These are phyloP conservation scores for Heliconius nattereri DNA, from an alignment of 1,140 invertebrate genomes.

Conservation along the genomic window DNA sequence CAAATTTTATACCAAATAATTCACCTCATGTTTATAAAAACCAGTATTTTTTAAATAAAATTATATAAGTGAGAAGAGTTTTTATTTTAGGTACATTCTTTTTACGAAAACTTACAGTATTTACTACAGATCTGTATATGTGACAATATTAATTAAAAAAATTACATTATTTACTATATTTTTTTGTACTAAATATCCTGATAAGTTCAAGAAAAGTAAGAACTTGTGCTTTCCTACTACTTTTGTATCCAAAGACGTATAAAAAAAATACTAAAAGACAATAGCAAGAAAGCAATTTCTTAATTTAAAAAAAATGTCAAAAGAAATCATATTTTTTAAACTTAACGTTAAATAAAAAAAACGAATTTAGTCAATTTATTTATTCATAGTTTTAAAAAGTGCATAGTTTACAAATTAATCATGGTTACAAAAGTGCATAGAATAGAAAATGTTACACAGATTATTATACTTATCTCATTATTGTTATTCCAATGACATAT, in stretches of 20 bases:
- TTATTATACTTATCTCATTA: background rate
- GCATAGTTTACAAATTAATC: conserved; percentile 1
- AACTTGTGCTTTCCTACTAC: too few relatives aligned
- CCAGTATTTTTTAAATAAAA: conserved; percentile 44
- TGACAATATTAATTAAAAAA: background rate
- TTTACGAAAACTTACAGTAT: background rate
- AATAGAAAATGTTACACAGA: background rate
- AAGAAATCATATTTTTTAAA: too few relatives aligned
- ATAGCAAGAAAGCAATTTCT: too few relatives aligned
- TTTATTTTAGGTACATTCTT: conserved; percentile 6
- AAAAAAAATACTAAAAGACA: too few relatives aligned
- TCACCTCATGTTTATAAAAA: conserved; percentile 34
- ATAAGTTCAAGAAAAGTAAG: too few relatives aligned
- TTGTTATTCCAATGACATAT: background rate
- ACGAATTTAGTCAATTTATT: background rate
- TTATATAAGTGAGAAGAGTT: conserved; percentile 30
- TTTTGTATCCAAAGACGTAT: too few relatives aligned
- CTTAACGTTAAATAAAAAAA: too few relatives aligned
- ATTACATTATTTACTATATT: background rate
- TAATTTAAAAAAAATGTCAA: too few relatives aligned
- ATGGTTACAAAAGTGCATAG: background rate
- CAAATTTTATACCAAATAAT: conserved; percentile 22
- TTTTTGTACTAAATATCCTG: too few relatives aligned
- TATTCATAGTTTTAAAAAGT: background rate
- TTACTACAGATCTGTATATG: background rate